Conservation (phyloP, 2,113 vertebrate species). For the Narcine bancroftii region DNA sequence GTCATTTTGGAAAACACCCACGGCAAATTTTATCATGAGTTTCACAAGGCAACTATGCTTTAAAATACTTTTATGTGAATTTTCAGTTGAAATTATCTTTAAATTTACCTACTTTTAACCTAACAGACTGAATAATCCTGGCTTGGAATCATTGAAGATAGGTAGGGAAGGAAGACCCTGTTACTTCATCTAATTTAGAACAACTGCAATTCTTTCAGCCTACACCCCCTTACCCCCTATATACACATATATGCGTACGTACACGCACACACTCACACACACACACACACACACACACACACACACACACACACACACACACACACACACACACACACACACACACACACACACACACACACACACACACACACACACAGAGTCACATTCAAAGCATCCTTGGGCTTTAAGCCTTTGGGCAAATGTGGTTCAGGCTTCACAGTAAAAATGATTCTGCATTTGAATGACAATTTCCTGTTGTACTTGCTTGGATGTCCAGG, state of each 20-base stretch:
- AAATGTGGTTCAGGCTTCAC: not conserved
- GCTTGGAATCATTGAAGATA: not conserved
- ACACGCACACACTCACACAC: too few species aligned
- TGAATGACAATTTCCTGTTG: not conserved
- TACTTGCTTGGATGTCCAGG: not conserved
- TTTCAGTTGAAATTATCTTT: not conserved
- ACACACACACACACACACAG: too few species aligned
- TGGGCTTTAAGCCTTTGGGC: not conserved
- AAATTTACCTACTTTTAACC: not conserved
- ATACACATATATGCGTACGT: too few species aligned
- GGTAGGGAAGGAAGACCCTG: not conserved
- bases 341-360: too few species aligned
- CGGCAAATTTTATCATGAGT: not conserved
- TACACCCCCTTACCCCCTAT: too few species aligned
- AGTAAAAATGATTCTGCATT: not conserved
- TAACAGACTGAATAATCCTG: not conserved
- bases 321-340: too few species aligned
- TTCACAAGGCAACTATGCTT: not conserved
- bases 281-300: too few species aligned
- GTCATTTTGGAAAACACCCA: not conserved
- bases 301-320: too few species aligned
- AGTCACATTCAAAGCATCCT: not conserved
- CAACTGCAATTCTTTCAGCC: too few species aligned
- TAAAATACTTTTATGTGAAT: not conserved
- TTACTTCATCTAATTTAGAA: not conserved